Conservation (phyloP, 2,113 vertebrate species). For the Fulmarus glacialis region DNA sequence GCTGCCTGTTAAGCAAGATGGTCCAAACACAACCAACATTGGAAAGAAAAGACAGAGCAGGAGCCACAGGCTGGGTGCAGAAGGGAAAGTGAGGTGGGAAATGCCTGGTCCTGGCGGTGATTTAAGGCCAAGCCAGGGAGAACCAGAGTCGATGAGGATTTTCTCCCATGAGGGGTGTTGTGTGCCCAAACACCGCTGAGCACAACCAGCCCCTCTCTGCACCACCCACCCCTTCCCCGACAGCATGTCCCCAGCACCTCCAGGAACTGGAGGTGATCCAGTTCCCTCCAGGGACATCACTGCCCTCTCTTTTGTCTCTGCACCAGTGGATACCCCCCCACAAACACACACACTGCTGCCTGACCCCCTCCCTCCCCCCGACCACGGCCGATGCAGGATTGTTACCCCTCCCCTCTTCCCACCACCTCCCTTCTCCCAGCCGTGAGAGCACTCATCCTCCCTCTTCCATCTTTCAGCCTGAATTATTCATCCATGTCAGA, state of each 20-base stretch:
- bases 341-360: not conserved
- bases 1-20: not conserved
- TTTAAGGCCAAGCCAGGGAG: not conserved
- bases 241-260: no score
- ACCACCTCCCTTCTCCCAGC: not conserved
- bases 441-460: not conserved
- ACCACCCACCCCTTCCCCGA: no score
- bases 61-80: not conserved
- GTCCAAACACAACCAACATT: not conserved
- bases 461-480: not conserved
- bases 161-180: rapidly evolving
- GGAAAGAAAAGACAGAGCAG: not conserved
- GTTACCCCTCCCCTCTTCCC: not conserved
- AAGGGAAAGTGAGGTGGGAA: not conserved
- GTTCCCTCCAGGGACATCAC: not conserved
- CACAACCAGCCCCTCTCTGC: not conserved
- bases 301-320: not conserved
- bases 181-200: not conserved
- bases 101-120: not conserved
- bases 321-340: not conserved
- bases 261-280: no score
- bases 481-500: slow-evolving; percentile 23
- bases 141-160: rapidly evolving
- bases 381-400: rapidly evolving
- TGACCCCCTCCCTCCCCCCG: rapidly evolving